Percentiles rank a stretch among this genome's conserved stretches.
Conservation (phyloP, 2,888 invertebrate genomes). For the Mystacides longicornis region DNA sequence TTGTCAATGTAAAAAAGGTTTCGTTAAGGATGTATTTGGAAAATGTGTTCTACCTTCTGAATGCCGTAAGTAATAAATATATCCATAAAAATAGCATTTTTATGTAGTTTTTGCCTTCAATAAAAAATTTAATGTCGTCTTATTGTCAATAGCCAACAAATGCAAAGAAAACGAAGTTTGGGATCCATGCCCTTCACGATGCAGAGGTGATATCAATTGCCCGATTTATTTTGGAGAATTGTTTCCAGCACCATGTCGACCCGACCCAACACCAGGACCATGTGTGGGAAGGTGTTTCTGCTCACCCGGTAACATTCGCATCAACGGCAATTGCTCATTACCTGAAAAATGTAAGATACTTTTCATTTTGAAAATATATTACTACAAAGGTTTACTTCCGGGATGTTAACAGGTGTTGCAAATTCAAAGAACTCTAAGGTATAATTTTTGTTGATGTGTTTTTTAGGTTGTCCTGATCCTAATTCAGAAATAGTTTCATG, state of each 20-base stretch:
- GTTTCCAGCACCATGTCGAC: background rate
- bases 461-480: background rate
- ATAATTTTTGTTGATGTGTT: background rate
- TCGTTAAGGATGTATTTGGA: background rate
- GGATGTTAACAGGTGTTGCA: background rate
- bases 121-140: no score
- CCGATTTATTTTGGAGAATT: background rate
- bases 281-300: background rate
- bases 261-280: background rate
- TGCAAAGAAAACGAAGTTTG: background rate
- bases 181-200: background rate
- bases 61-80: background rate
- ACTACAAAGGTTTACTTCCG: no score
- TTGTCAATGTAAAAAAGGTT: background rate
- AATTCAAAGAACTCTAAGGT: background rate
- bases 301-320: background rate
- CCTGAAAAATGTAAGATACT: background rate
- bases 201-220: background rate
- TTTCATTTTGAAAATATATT: no score
- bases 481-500: background rate
- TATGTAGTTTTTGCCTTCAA: no score
- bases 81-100: no score
- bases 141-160: background rate
- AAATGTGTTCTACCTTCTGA: background rate
- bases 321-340: background rate